These are phyloP conservation scores for Syngnathus typhle DNA, from an alignment of 2,113 vertebrate genomes.

Conservation along the genomic window DNA sequence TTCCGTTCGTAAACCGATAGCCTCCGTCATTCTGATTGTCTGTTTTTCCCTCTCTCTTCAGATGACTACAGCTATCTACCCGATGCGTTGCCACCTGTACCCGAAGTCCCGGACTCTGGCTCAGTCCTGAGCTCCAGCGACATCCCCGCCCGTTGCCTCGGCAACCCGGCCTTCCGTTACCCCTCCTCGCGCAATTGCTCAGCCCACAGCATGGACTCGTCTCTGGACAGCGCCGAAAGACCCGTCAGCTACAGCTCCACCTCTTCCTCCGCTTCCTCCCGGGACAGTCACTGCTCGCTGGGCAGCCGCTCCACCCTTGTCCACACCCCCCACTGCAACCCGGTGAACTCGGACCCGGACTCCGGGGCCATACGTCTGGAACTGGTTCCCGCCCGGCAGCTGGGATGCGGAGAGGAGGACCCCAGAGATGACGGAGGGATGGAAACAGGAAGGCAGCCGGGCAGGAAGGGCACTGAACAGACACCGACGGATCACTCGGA, in stretches of 20 bases:
- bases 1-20: constrained; percentile 28
- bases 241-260: constrained; percentile 96
- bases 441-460: constrained; percentile 49
- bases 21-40: constrained; percentile 22
- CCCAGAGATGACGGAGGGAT: constrained; percentile 38
- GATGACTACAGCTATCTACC: constrained; percentile 78
- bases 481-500: constrained; percentile 52
- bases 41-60: constrained; percentile 37
- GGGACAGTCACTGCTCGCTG: constrained; percentile 93
- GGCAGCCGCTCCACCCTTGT: constrained; percentile 85
- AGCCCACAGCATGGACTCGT: constrained; percentile 82
- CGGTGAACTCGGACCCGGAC: constrained; percentile 78
- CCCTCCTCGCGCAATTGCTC: constrained; percentile 66
- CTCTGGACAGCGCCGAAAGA: constrained; percentile 80
- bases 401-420: constrained; percentile 73
- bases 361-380: constrained; percentile 87
- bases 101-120: constrained; percentile 66
- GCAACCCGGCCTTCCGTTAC: constrained; percentile 60
- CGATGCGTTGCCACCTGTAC: constrained; percentile 77
- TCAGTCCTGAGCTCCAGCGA: constrained; percentile 63
- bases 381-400: constrained; percentile 78
- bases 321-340: constrained; percentile 77
- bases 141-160: constrained; percentile 64
- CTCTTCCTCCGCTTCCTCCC: constrained; percentile 90
- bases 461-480: constrained; percentile 49